phyloP scores from a whole-genome alignment of 2,797 vertebrate genomes.

The Carduelis carduelis region DNA sequence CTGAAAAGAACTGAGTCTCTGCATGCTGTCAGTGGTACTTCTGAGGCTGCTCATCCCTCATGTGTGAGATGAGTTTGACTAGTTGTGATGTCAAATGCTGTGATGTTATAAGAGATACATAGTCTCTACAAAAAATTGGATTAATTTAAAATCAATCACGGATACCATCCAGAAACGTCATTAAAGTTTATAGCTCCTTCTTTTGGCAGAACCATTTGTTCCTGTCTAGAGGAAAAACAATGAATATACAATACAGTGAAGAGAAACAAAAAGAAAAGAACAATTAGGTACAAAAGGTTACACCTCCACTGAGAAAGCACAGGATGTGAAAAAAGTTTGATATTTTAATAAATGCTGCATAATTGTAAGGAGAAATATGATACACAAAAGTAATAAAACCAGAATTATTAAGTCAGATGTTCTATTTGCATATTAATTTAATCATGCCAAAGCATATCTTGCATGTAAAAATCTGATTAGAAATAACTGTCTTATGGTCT shows the following conservation, averaged over 20 bases:
- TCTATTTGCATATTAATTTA: background rate
- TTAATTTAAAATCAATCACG: background rate
- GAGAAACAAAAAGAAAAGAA: background rate
- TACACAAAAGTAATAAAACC: background rate
- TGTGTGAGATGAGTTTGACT: background rate
- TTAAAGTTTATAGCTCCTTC: background rate
- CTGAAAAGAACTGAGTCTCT: background rate
- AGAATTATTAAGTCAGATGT: background rate
- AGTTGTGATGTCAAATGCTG: background rate
- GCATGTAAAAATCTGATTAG: background rate
- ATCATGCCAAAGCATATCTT: background rate
- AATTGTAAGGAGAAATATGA: background rate
- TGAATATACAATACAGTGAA: background rate
- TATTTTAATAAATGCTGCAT: background rate
- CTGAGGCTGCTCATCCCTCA: background rate
- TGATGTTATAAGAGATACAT: background rate
- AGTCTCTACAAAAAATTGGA: background rate
- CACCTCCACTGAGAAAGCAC: background rate
- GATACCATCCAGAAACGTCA: background rate
- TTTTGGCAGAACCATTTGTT: conserved; percentile 16
- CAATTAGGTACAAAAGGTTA: background rate
- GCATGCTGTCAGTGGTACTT: background rate
- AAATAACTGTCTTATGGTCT: background rate
- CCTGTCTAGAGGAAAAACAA: background rate
- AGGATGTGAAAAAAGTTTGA: background rate